Evolutionary conservation across 2,113 vertebrate genomes (phyloP), one percentile per base, ranked within the genome.

Genomic region (Carettochelys insculpta): DNA sequence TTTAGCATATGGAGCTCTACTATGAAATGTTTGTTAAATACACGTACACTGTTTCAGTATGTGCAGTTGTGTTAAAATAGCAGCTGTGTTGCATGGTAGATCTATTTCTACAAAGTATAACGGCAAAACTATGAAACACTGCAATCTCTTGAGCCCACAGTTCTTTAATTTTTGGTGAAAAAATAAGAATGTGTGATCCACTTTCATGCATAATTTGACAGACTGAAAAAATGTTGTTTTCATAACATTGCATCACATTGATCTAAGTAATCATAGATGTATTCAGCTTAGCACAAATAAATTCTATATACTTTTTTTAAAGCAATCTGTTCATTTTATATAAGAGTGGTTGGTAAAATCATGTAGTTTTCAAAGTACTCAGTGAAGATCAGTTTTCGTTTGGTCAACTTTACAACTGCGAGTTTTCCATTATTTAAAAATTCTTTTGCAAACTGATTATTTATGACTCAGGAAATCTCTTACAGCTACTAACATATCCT

Each of bases 381-480:
- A 5, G 24, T 81, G 68, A 76, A 48, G 53, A 82, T 41, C 31
- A 34, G 3, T 43, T 41, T 38, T 52, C 6, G 56, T 43, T 79
- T 79, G 68, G 82, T 87, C 77, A 22, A 65, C 43, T 24, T 38
- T 68, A 68, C 92, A 80, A 90, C 53, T 90, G 87, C 84, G 79
- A 88, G 48, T 56, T 52, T 90, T 83, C 83, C 61, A 45, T 84
- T 82, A 58, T n/a, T 91, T 93, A 68, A 87, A 92, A 77, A 16
- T 50, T 29, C 25, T 73, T 80, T 34, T 73, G 24, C 38, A 43
- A 73, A 73, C 25, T 43, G n/a, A 43, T 43, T 20, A 13, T 65
- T 73, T 73, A 43, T 73, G 68, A 43, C 25, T 75, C 41, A 75
- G 71, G 24, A 45, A 75, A 27, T 75, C 41, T 75, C 71, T 75